Base-by-base conservation (phyloP, 2,797 vertebrate genomes). In the Molossus molossus region DNA sequence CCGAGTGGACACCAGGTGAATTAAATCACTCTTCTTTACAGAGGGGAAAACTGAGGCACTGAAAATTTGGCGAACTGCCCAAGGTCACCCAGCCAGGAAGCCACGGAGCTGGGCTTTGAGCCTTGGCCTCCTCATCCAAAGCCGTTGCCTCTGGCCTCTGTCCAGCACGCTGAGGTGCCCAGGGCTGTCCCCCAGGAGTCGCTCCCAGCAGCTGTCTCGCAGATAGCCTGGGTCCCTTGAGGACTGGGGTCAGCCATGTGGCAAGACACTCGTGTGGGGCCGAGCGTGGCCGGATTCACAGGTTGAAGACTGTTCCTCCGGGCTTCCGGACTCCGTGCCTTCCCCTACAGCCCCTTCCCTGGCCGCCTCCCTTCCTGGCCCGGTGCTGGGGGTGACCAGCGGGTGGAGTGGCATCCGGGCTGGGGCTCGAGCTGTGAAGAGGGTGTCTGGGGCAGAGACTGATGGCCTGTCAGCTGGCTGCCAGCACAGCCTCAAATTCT, bases 331-430 rank as follows among this genome's bases (percentile, higher is more conserved):
- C 96, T 97, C 60, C 67, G 94, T 95, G 97, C 92, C 93, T 96
- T 92, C 80, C 89, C 93, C 95, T 9, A 96, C 98, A 98, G 98
- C 79, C 98, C 98, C 98, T 98, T 98, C 98, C 97, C 94, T 76
- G 97, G 97, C 98, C 98, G 95, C 99, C 99, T 99, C 99, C 99
- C 99, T 99, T 99, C 99, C 99, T 99, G 98, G 98, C 98, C 98
- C 75, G 93, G 97, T 96, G 94, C 97, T 98, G 93, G 95, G 98
- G 98, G 98, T 98, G 98, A 98, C 98, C 98, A 96, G 97, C 94
- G 96, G 97, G 97, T 98, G 98, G 98, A 97, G 98, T 98, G 98
- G 97, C 98, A 98, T 99, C 98, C 98, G 98, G 98, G 97, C 98
- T 96, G 98, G 98, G 98, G 98, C 98, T 96, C 80, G 96, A 98